Conservation (phyloP, 2,888 invertebrate genomes). For the Neuroscelio doddi region DNA sequence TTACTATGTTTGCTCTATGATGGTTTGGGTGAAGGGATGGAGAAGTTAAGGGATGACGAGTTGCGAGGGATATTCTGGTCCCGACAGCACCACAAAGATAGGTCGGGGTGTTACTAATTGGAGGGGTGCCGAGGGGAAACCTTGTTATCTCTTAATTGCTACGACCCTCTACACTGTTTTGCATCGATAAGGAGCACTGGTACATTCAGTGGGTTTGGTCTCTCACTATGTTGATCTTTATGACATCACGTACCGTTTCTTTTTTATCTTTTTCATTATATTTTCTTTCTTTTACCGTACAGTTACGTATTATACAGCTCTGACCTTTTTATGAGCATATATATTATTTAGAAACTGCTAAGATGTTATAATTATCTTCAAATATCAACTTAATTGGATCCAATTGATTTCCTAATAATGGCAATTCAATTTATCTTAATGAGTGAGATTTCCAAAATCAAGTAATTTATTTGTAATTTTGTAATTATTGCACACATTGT, state of each 20-base stretch:
- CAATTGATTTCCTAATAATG: too few relatives aligned
- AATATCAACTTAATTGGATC: too few relatives aligned
- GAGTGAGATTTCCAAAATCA: too few relatives aligned
- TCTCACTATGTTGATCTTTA: constrained; percentile 39
- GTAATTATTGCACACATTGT: too few relatives aligned
- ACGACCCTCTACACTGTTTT: constrained; percentile 69
- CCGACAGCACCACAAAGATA: constrained; percentile 54
- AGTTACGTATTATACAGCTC: constrained; percentile 18
- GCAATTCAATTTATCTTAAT: too few relatives aligned
- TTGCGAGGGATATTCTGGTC: constrained; percentile 53
- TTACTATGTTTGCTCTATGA: constrained; percentile 42
- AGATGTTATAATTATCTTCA: too few relatives aligned
- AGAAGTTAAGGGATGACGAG: constrained; percentile 35
- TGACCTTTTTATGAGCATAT: too few relatives aligned
- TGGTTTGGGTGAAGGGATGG: constrained; percentile 34
- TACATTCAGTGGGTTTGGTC: constrained; percentile 37
- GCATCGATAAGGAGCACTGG: constrained; percentile 68
- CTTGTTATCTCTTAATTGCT: constrained; percentile 73
- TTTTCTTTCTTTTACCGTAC: constrained; percentile 18
- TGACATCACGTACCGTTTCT: constrained; percentile 30
- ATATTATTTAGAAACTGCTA: too few relatives aligned
- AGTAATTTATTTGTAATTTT: too few relatives aligned
- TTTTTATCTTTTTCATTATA: constrained; percentile 20
- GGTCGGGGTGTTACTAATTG: constrained; percentile 70
- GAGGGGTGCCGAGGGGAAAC: constrained; percentile 69